Evolutionary conservation across 2,888 invertebrate genomes (phyloP), one percentile per base, ranked within the genome.

Genomic region (Cheilosia urbana): DNA sequence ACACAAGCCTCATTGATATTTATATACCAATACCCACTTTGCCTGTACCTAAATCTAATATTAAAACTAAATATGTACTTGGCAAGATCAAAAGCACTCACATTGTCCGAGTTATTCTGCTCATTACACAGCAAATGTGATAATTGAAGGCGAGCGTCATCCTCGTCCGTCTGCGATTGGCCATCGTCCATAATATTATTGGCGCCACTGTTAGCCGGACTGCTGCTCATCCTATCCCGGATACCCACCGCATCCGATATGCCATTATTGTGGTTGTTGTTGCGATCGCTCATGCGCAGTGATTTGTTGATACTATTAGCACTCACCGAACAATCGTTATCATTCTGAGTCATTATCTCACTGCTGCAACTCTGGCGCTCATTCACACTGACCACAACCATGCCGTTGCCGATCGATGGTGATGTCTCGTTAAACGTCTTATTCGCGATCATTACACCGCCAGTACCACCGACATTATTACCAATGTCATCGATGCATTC

Each of bases 121-220:
- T 79, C 77, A 78, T 78, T 77, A 21, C 77, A 55, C 45, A 88
- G 49, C 47, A 88, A 82, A 65, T 88, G 87, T 60, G 88, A 88
- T 60, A 88, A 87, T 75, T 88, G 87, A 73, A 88, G 66, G 3
- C 76, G 85, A 17, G 85, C 68, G 49, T 87, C 76, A 66, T 85
- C 80, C 13, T 87, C 72, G 49, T 83, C 77, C 5, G 80, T 49
- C 71, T 75, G 84, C 11, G 75, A 75, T 62, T 80, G 77, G 13
- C 34, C 60, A 53, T 87, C 78, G 15, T 75, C 65, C 75, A 75
- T 87, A 65, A 65, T 76, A 68, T 65, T 75, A 76, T 69, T 75
- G 85, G 72, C 81, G 85, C 85, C 85, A 73, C 76, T 73, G 57
- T 80, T 76, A 76, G 42, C 47, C 24, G 57, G 63, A 49, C 73